Conservation (phyloP, 2,113 vertebrate genomes). For the Fulmarus glacialis region DNA sequence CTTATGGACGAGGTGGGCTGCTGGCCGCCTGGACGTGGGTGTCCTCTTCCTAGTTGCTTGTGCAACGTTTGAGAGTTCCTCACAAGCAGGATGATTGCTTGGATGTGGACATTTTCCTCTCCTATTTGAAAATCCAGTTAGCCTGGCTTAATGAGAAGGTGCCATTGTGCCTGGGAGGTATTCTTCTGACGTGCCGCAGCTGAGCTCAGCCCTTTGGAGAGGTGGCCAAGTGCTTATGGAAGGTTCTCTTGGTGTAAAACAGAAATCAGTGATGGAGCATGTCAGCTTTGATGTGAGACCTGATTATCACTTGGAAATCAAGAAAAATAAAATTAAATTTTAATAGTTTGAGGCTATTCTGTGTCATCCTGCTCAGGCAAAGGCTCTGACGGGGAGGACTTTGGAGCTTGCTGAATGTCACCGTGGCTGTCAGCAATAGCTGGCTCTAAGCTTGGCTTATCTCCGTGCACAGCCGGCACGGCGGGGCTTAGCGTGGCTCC, state of each 20-base stretch:
- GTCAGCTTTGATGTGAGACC: neutral
- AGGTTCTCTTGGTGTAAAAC: neutral
- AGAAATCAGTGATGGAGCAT: neutral
- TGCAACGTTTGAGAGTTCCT: neutral
- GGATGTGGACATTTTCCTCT: neutral
- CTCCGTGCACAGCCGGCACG: rapidly evolving
- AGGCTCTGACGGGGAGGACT: neutral
- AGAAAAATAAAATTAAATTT: neutral
- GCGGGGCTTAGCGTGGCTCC: neutral
- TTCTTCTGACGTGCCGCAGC: neutral
- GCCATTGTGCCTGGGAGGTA: neutral
- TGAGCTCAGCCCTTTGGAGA: neutral
- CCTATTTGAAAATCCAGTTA: neutral
- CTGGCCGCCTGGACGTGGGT: too few species aligned
- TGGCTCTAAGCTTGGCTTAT: neutral
- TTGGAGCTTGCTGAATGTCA: neutral
- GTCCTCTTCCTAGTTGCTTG: neutral
- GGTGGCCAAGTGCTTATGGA: neutral
- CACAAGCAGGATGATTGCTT: neutral
- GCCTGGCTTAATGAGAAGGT: neutral
- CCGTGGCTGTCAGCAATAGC: neutral
- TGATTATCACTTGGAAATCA: neutral
- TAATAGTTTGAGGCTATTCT: neutral
- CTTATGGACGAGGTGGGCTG: neutral
- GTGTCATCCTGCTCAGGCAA: neutral